Conservation (phyloP, 2,888 invertebrate genomes). For the Phania funesta region DNA sequence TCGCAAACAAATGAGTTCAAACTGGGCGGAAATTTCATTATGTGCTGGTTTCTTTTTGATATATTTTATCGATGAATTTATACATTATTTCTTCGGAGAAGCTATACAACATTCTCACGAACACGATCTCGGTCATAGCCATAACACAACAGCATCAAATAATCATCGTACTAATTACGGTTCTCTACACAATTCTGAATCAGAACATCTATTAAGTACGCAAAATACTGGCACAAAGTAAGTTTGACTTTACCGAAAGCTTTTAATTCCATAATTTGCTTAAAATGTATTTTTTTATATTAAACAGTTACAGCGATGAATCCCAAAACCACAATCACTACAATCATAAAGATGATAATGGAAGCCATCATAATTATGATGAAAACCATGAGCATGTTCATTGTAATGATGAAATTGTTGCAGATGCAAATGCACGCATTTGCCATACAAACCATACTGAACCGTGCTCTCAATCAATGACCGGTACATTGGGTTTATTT, state of each 20-base stretch:
- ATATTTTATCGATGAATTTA: constrained; percentile 87
- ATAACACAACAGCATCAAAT: constrained; percentile 5
- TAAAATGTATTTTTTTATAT: neutral
- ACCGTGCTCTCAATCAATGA: constrained; percentile 84
- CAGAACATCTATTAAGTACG: constrained; percentile 67
- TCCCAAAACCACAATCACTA: constrained; percentile 4
- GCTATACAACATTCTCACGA: constrained; percentile 74
- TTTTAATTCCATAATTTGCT: neutral
- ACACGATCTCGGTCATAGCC: constrained; percentile 19
- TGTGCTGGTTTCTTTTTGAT: constrained; percentile 87
- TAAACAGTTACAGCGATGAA: neutral
- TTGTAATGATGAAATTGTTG: constrained; percentile 72
- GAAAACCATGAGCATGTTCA: constrained; percentile 34
- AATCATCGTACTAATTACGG: constrained; percentile 71
- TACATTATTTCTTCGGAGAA: constrained; percentile 85
- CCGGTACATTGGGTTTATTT: constrained; percentile 85
- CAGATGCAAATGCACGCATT: constrained; percentile 77
- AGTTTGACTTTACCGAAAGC: neutral
- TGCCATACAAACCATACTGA: constrained; percentile 86
- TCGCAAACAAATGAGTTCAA: constrained; percentile 82
- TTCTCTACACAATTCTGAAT: constrained; percentile 69
- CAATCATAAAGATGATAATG: neutral
- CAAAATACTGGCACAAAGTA: constrained; percentile 33
- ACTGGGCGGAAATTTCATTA: constrained; percentile 84
- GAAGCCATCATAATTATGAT: neutral